Base-by-base conservation (phyloP, 2,888 invertebrate genomes). In the Troides oblongomaculatus region DNA sequence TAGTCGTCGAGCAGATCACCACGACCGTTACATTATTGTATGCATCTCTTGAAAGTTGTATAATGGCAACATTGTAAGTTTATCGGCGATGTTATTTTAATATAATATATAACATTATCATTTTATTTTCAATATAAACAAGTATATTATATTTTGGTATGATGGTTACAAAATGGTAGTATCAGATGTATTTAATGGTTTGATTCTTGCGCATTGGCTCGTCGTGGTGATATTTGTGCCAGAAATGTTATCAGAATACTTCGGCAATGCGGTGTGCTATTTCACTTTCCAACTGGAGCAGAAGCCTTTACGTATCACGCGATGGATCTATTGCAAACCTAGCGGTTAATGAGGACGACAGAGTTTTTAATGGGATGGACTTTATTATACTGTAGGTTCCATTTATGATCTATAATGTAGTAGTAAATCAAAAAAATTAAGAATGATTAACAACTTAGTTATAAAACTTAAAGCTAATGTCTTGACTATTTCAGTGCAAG, bases 261-360 rank as follows among this genome's bases (percentile, higher is more conserved):
- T 76, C 88, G 79, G 85, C 89, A 89, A 81, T 90, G 89, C 89
- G 90, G 89, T 89, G 88, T 85, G 82, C 84, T 83, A 80, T 82
- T 85, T 85, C 78, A 84, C 86, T 84, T 85, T 82, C 81, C 79
- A 87, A 88, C 81, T 84, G 82, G 83, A 79, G 73, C 82, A 78
- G 72, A 75, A 74, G 73, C 69, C 72, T 70, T 70, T 68, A 68
- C 64, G 61, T 70, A 62, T 66, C 65, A 46, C 64, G 56, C 43
- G 63, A 67, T 65, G 43, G 67, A 53, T 68, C 61, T 71, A 71
- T 64, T 67, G 69, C 67, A 70, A 65, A 59, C 61, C 14, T n/a
- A 30, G 46, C 61, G 66, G 36, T 64, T 59, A 64, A 46, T 57
- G 12, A 23, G 62, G 14, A 61, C 18, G 23, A 25, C 46, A 23